Evolutionary conservation across 2,113 vertebrate genomes (phyloP).

Genomic region (Aegypius monachus): DNA sequence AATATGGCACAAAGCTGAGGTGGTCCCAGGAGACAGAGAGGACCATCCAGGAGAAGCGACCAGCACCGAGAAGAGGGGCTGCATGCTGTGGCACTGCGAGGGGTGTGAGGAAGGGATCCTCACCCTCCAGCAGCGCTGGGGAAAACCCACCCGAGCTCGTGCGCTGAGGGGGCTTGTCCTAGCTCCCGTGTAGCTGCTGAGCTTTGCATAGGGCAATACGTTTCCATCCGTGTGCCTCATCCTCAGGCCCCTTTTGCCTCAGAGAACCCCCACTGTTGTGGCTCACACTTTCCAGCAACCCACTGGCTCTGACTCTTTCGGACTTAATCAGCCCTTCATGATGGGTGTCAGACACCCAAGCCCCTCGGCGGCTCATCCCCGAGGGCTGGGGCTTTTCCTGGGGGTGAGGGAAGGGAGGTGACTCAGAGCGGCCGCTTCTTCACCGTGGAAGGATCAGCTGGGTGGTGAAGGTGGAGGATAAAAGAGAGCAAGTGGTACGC

Average conservation of each 20-base stretch:
- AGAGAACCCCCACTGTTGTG: background rate
- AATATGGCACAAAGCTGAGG: background rate
- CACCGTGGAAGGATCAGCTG: background rate
- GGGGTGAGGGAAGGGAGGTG: background rate
- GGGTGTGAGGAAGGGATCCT: background rate
- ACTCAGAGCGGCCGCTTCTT: background rate
- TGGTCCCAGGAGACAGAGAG: background rate
- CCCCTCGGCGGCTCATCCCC: background rate
- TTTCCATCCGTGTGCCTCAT: background rate
- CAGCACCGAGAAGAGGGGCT: background rate
- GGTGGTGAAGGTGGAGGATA: background rate
- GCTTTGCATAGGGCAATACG: background rate
- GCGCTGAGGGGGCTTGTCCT: background rate
- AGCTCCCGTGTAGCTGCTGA: background rate
- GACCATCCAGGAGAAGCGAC: background rate
- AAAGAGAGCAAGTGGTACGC: background rate
- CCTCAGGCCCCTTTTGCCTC: background rate
- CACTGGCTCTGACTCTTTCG: constrained; percentile 32
- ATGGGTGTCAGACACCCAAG: background rate
- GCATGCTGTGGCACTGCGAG: fast-evolving
- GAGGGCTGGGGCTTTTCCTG: constrained; percentile 3
- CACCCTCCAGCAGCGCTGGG: background rate
- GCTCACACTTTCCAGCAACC: constrained; percentile 61
- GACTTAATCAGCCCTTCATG: constrained; percentile 22
- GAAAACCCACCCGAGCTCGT: fast-evolving